Conservation (phyloP, 2,797 vertebrate genomes). For the Kryptolebias ocellatus region DNA sequence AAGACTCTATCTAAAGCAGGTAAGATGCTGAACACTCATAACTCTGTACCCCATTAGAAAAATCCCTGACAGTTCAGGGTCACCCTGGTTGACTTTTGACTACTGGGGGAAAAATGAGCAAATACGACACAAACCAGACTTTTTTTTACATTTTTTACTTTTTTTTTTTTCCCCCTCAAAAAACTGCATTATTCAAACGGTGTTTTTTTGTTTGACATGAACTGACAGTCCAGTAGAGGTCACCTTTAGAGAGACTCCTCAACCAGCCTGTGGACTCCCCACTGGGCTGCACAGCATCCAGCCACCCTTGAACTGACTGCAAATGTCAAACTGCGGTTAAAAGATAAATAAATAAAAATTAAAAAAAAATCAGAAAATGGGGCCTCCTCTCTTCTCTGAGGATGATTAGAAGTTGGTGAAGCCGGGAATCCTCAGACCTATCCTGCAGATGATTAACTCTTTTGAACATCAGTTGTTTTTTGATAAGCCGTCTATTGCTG, state of each 20-base stretch:
- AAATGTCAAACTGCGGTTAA: conserved; percentile 13
- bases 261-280: conserved; percentile 49
- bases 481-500: conserved; percentile 62
- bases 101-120: no score
- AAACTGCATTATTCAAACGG: conserved; percentile 20
- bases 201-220: conserved; percentile 27
- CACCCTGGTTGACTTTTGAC: no score
- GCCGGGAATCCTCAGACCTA: conserved; percentile 35
- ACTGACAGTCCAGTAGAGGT: conserved; percentile 51
- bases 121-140: no score
- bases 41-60: no score
- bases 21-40: no score
- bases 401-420: conserved; percentile 32
- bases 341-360: no score
- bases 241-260: conserved; percentile 50
- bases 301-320: conserved; percentile 21
- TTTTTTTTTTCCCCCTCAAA: conserved; percentile 7
- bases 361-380: conserved; percentile 10
- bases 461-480: conserved; percentile 56
- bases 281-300: conserved; percentile 32
- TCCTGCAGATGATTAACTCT: conserved; percentile 41
- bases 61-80: no score
- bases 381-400: conserved; percentile 4
- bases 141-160: neutral
- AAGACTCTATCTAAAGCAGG: no score